Evolutionary conservation across 2,888 invertebrate species (phyloP).

Genomic region (Meiosimyza platycephala): DNA sequence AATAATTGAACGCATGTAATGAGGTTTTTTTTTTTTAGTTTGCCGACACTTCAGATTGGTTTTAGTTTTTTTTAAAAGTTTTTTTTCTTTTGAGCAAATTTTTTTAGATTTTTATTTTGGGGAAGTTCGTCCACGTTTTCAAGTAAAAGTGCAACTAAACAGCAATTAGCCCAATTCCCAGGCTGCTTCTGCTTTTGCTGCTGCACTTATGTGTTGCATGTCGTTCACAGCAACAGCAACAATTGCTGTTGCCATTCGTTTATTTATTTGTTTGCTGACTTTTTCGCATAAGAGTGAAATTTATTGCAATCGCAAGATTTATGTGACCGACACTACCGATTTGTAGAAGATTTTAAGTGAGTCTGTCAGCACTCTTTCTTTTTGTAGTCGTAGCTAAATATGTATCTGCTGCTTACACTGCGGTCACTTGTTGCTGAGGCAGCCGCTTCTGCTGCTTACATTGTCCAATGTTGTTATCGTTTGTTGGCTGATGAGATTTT

Average conservation of each 20-base stretch:
- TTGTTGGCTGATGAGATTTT: not conserved
- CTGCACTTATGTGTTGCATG: conserved; percentile 13
- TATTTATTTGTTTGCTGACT: conserved; percentile 19
- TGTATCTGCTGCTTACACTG: too few relatives aligned
- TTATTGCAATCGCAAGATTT: conserved; percentile 19
- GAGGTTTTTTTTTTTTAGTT: conserved; percentile 24
- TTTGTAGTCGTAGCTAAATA: too few relatives aligned
- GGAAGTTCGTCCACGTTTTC: conserved; percentile 56
- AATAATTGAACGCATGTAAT: conserved; percentile 40
- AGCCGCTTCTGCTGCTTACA: not conserved
- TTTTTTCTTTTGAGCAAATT: not conserved
- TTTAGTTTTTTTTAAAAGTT: not conserved
- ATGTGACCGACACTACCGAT: conserved; percentile 6
- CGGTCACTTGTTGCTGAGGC: not conserved
- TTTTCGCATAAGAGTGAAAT: conserved; percentile 24
- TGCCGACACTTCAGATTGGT: conserved; percentile 10
- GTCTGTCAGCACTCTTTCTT: too few relatives aligned
- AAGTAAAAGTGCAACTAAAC: conserved; percentile 65
- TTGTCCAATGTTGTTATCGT: not conserved
- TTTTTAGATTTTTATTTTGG: conserved; percentile 33
- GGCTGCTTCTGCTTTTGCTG: conserved; percentile 33
- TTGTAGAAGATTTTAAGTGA: too few relatives aligned
- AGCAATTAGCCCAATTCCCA: conserved; percentile 67
- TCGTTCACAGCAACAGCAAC: not conserved
- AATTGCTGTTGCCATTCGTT: not conserved